Evolutionary conservation across 2,888 invertebrate genomes (phyloP).

Genomic region (Himalopsyche japonica): DNA sequence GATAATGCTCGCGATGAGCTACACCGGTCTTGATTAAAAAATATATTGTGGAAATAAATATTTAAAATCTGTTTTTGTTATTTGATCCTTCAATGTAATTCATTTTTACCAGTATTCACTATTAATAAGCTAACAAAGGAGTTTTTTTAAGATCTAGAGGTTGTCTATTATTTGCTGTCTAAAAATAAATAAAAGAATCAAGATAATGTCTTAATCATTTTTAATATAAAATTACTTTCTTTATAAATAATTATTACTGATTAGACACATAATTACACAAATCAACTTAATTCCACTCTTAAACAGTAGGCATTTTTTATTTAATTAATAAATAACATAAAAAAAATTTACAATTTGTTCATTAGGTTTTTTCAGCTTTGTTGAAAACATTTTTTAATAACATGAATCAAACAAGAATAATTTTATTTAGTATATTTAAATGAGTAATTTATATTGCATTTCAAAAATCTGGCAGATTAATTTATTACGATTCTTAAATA

Average conservation of each 20-base stretch:
- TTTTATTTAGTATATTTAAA: not conserved
- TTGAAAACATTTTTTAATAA: too few species aligned
- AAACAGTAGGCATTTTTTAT: constrained; percentile 11
- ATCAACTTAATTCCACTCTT: constrained; percentile 32
- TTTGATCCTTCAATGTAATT: too few species aligned
- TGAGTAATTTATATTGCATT: not conserved
- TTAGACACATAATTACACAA: constrained; percentile 40
- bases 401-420: not conserved
- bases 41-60: too few species aligned
- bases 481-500: not conserved
- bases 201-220: constrained; percentile 20
- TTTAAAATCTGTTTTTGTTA: too few species aligned
- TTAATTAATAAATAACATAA: constrained; percentile 40
- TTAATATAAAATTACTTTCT: constrained; percentile 39
- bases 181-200: constrained; percentile 5
- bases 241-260: constrained; percentile 39
- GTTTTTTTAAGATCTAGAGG: too few species aligned
- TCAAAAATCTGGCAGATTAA: not conserved
- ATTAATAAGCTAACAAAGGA: too few species aligned
- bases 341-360: constrained; percentile 32
- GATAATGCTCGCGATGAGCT: too few species aligned
- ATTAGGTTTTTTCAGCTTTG: not conserved
- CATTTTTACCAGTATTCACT: too few species aligned
- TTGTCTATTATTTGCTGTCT: too few species aligned
- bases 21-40: too few species aligned